A percentile compares a stretch with the other conserved stretches of the same genome.
phyloP scores from a whole-genome alignment of 1,140 invertebrate species.

The Temnothorax nylanderi region DNA sequence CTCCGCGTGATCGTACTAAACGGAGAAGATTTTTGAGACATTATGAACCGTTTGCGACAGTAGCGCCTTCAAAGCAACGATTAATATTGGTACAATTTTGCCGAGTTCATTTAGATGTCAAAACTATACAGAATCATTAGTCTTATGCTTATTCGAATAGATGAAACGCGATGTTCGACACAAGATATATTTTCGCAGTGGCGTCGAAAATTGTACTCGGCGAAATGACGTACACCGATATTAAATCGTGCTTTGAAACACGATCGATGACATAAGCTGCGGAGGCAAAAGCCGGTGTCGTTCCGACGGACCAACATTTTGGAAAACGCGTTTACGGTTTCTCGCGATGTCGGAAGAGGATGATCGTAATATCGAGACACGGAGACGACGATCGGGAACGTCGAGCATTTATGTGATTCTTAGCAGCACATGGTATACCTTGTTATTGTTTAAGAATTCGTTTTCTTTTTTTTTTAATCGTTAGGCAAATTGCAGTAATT shows the following conservation, averaged over 20 bases:
- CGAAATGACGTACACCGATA: not conserved
- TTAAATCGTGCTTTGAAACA: not conserved
- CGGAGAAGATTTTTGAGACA: not conserved
- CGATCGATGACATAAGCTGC: not conserved
- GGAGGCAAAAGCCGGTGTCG: not conserved
- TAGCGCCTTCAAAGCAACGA: not conserved
- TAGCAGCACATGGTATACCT: slow-evolving; percentile 81
- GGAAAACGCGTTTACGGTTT: not conserved
- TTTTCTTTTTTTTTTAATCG: slow-evolving; percentile 79
- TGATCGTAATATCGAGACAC: slow-evolving; percentile 44
- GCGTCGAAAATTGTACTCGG: not conserved
- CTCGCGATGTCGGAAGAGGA: not conserved
- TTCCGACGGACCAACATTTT: not conserved
- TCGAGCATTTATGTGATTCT: slow-evolving; percentile 79
- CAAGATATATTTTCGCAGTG: not conserved
- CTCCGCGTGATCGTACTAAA: not conserved
- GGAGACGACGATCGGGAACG: slow-evolving; percentile 44
- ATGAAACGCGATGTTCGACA: not conserved
- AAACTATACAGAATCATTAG: not conserved
- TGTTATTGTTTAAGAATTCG: slow-evolving; percentile 83
- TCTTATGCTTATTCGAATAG: not conserved
- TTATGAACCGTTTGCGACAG: not conserved
- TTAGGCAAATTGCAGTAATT: slow-evolving; percentile 79
- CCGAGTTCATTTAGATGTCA: not conserved
- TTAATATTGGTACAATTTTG: not conserved